Base-by-base conservation (phyloP, 1,140 invertebrate genomes). In the Drosophila bocki region DNA sequence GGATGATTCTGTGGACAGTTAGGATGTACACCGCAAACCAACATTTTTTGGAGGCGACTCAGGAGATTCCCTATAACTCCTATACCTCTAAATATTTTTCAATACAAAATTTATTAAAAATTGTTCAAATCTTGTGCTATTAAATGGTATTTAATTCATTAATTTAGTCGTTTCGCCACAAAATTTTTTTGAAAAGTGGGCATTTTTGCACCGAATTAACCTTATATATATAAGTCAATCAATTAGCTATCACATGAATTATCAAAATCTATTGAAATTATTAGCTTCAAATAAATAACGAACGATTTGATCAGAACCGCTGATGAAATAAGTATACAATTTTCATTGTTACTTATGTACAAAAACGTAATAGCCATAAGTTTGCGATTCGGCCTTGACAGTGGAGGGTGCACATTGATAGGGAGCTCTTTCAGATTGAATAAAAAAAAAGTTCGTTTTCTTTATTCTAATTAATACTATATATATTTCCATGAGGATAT, bases 271-370 rank as follows among this genome's bases (percentile, higher is more conserved):
- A 1, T 7, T 44, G 1, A 22, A 22, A 47, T 47, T 1, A 12
- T 1, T 1, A 13, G 13, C 7, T 47, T 7, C 0, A 19, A 13
- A 11, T 7, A 45, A 19, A 11, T 13, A 19, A 19, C 7, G 19
- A 47, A 13, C 9, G 8, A 44, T 44, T 17, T 4, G 42, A 19
- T 12, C 9, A 44, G 11, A 7, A 13, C 11, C 19, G 3, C 44
- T 60, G 42, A 60, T 60, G 58, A 60, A 60, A 60, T 60, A 33
- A 22, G 7, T 22, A 3, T 5, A n/a, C 12, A 11, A n/a, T 22
- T n/a, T 50, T 3, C 58, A n/a, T 2, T 0, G n/a, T 22, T 33
- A 11, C n/a, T 32, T 19, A 19, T 19, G 19, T 19, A 19, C 19
- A 4, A 12, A 32, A 19, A 0, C n/a, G 12, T 32, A 12, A 22